These are phyloP conservation scores for Rachycentron canadum DNA, from an alignment of 2,797 vertebrate genomes.

Conservation along the genomic window DNA sequence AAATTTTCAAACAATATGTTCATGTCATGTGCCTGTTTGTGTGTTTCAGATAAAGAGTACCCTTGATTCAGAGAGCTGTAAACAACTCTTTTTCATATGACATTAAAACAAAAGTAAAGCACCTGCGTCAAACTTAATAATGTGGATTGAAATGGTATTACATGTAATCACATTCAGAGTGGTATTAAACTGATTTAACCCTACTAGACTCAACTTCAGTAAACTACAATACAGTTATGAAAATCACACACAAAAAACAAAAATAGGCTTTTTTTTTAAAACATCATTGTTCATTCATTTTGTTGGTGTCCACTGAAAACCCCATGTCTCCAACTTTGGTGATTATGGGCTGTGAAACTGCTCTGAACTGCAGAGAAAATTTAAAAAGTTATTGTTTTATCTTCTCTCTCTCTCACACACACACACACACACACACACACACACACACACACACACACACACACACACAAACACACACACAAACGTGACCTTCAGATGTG, in stretches of 20 bases:
- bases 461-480: too few relatives aligned
- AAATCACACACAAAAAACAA: neutral
- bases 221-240: neutral
- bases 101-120: neutral
- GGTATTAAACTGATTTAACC: conserved; percentile 14
- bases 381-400: neutral
- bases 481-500: neutral
- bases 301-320: neutral
- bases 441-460: too few relatives aligned
- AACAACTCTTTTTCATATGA: conserved; percentile 11
- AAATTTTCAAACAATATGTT: conserved; percentile 41
- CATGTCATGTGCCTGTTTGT: conserved; percentile 28
- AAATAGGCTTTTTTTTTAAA: neutral
- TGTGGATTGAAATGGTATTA: conserved; percentile 26
- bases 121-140: conserved; percentile 4
- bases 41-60: conserved; percentile 13
- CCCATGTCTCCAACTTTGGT: neutral
- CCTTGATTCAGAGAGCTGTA: conserved; percentile 26
- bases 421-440: too few relatives aligned
- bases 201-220: neutral
- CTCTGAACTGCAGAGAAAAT: neutral
- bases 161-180: neutral
- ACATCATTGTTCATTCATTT: neutral
- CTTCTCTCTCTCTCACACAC: too few relatives aligned
- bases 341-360: neutral